A percentile compares a stretch with the other conserved stretches of the same genome.
Evolutionary conservation across 2,797 vertebrate species (phyloP).

Genomic region (Acestrorhynchus altus): DNA sequence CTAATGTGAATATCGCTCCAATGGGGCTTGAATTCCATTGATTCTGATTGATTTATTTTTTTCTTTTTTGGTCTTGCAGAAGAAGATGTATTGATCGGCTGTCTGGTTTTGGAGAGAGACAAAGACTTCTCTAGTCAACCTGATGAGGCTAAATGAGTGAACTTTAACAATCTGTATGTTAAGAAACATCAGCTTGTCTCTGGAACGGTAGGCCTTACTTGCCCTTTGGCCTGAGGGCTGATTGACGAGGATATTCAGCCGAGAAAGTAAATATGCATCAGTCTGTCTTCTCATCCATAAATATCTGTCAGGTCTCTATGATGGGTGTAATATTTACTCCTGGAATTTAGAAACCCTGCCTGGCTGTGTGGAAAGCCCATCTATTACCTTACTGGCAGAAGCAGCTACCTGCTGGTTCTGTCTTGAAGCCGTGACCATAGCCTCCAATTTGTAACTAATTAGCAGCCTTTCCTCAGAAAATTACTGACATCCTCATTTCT

Average conservation of each 20-base stretch:
- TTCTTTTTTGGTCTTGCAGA: constrained; percentile 21
- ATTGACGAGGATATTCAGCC: constrained; percentile 27
- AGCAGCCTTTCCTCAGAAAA: constrained; percentile 6
- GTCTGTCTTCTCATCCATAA: constrained; percentile 16
- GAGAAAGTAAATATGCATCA: constrained; percentile 48
- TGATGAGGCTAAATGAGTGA: constrained; percentile 11
- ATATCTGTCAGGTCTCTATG: background rate
- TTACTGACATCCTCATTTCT: background rate
- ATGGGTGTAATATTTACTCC: constrained; percentile 21
- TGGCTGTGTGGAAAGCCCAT: background rate
- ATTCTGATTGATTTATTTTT: constrained; percentile 7
- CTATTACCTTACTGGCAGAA: background rate
- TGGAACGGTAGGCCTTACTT: background rate
- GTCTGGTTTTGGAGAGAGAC: constrained; percentile 1
- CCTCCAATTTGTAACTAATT: constrained; percentile 36
- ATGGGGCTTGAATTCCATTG: constrained; percentile 3
- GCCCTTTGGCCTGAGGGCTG: constrained; percentile 31
- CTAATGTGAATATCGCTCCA: background rate
- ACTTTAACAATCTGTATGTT: background rate
- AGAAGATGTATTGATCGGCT: constrained; percentile 39
- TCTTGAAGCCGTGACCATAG: background rate
- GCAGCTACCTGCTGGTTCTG: background rate
- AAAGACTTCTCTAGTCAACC: background rate
- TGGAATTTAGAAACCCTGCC: background rate
- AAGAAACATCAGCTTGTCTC: background rate